Evolutionary conservation across 1,140 invertebrate species (phyloP).

Genomic region (Bombus confusus): DNA sequence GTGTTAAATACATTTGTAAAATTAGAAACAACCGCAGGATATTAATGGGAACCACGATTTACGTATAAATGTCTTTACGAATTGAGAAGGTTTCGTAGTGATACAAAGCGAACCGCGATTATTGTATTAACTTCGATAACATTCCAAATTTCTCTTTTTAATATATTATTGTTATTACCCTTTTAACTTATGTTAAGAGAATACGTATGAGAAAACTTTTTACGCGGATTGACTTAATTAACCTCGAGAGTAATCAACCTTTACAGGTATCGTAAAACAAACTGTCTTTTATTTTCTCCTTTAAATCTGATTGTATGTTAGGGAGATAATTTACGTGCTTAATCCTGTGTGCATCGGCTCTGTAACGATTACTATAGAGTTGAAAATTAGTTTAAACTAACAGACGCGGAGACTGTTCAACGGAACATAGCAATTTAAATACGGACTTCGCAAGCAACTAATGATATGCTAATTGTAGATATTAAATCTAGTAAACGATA

Average conservation of each 20-base stretch:
- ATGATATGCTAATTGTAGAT: neutral
- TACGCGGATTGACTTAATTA: too few species aligned
- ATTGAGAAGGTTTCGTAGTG: neutral
- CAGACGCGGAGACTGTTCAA: neutral
- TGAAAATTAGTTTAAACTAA: neutral
- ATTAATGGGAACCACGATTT: too few species aligned
- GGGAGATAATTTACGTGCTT: too few species aligned
- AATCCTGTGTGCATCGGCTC: too few species aligned
- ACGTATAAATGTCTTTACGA: neutral
- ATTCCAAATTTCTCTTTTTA: neutral
- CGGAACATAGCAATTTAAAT: neutral
- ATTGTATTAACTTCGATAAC: neutral
- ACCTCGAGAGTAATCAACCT: too few species aligned
- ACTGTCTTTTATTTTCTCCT: too few species aligned
- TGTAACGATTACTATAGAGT: neutral
- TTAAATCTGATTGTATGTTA: too few species aligned
- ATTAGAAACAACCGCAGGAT: neutral
- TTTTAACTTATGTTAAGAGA: too few species aligned
- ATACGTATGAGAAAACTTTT: too few species aligned
- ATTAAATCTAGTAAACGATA: neutral
- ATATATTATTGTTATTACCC: too few species aligned
- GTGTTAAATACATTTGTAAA: constrained; percentile 8
- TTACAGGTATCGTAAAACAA: too few species aligned
- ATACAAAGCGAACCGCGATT: neutral
- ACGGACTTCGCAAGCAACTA: neutral